phyloP scores from a whole-genome alignment of 1,140 invertebrate genomes.

The Pogonognathellus flavescens region DNA sequence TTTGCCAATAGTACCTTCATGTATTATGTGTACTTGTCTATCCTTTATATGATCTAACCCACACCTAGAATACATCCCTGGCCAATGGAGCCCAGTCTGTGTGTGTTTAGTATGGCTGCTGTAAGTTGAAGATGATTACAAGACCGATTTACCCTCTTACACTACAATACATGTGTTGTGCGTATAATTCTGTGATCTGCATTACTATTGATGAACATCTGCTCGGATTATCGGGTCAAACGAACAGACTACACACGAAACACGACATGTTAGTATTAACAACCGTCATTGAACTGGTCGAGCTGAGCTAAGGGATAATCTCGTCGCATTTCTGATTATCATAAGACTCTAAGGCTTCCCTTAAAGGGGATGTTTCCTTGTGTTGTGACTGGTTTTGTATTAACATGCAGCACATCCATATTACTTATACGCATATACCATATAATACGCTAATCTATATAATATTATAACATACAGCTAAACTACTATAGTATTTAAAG shows the following conservation, averaged over 20 bases:
- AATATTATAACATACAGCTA: too few relatives aligned
- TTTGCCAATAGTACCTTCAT: too few relatives aligned
- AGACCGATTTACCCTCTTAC: too few relatives aligned
- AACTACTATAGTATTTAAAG: constrained; percentile 1
- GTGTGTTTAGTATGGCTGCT: too few relatives aligned
- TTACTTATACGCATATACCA: not conserved
- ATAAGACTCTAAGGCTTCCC: not conserved
- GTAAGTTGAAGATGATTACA: too few relatives aligned
- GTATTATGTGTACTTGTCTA: too few relatives aligned
- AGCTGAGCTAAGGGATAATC: constrained; percentile 40
- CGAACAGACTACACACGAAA: not conserved
- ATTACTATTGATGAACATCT: constrained; percentile 59
- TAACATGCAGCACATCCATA: not conserved
- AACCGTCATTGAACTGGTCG: constrained; percentile 15
- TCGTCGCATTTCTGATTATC: constrained; percentile 54
- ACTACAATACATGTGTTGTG: not conserved
- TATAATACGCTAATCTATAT: too few relatives aligned
- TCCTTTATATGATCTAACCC: too few relatives aligned
- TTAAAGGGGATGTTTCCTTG: not conserved
- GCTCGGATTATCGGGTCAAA: constrained; percentile 46
- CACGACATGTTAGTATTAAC: too few relatives aligned
- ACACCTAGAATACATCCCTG: too few relatives aligned
- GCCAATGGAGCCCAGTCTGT: too few relatives aligned
- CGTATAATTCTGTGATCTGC: constrained; percentile 59
- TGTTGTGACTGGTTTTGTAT: constrained; percentile 29